phyloP scores from a whole-genome alignment of 2,797 vertebrate species.

The Siniperca scherzeri region DNA sequence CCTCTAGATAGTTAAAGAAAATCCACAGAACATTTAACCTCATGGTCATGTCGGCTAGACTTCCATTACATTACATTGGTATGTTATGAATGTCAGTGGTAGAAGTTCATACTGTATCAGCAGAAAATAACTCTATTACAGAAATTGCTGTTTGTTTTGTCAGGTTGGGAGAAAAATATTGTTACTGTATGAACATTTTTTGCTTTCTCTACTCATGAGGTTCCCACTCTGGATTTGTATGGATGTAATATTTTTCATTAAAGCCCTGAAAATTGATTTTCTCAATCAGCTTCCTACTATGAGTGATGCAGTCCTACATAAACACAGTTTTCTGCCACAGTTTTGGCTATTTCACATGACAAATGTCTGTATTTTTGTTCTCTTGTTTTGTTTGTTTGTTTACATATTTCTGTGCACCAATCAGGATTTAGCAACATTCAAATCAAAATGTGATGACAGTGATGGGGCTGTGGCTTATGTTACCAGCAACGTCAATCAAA shows the following conservation, averaged over 20 bases:
- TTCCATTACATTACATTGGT: not conserved
- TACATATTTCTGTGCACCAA: no score
- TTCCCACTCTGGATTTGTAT: not conserved
- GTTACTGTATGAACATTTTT: not conserved
- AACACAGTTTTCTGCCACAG: not conserved
- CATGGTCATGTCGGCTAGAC: constrained; percentile 26
- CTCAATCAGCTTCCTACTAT: not conserved
- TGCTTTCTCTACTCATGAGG: constrained; percentile 1
- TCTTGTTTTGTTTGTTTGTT: not conserved
- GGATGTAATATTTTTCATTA: not conserved
- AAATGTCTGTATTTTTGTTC: not conserved
- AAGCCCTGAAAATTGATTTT: not conserved
- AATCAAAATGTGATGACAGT: constrained; percentile 6
- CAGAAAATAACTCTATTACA: constrained; percentile 8
- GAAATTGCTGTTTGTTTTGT: constrained; percentile 12
- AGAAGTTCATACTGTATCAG: constrained; percentile 1
- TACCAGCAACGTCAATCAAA: not conserved
- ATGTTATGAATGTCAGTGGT: constrained; percentile 36
- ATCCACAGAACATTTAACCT: constrained; percentile 49
- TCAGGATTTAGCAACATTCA: not conserved
- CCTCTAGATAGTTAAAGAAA: constrained; percentile 23
- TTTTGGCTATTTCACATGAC: constrained; percentile 4
- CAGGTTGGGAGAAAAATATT: not conserved
- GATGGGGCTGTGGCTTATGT: not conserved
- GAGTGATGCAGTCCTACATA: not conserved